These are phyloP conservation scores for Bos indicus DNA, from an alignment of 2,113 vertebrate genomes.

Conservation along the genomic window DNA sequence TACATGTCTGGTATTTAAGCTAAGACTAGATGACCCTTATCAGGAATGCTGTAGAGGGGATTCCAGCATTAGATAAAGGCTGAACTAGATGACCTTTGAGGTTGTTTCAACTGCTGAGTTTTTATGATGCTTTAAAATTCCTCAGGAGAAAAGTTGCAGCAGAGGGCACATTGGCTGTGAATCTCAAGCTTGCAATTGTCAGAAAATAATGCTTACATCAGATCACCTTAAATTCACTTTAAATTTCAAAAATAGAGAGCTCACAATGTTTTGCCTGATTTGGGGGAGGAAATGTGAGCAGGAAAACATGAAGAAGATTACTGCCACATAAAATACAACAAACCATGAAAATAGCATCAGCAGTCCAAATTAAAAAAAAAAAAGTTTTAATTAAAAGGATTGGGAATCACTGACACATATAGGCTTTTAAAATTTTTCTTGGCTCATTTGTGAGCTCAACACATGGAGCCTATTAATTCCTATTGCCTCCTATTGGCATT, in stretches of 20 bases:
- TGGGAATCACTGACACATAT: neutral
- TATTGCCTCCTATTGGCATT: neutral
- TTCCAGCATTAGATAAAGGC: conserved; percentile 17
- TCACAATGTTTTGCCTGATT: neutral
- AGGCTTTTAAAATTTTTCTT: neutral
- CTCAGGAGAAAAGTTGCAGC: neutral
- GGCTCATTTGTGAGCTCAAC: neutral
- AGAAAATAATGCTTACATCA: neutral
- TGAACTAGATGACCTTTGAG: conserved; percentile 20
- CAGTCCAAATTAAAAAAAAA: neutral
- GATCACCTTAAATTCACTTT: conserved; percentile 19
- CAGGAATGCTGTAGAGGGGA: conserved; percentile 3
- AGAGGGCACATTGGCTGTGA: neutral
- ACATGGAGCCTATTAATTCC: neutral
- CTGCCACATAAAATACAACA: neutral
- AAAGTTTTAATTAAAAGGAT: neutral
- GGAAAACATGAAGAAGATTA: neutral
- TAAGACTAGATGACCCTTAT: neutral
- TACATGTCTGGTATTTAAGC: neutral
- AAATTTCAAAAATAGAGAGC: neutral
- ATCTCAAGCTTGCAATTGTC: neutral
- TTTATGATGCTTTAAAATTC: conserved; percentile 31
- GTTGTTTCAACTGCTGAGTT: conserved; percentile 20
- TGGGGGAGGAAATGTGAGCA: neutral
- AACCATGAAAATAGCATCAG: neutral